Evolutionary conservation across 2,113 vertebrate species (phyloP).

Genomic region (Phyllostomus discolor): DNA sequence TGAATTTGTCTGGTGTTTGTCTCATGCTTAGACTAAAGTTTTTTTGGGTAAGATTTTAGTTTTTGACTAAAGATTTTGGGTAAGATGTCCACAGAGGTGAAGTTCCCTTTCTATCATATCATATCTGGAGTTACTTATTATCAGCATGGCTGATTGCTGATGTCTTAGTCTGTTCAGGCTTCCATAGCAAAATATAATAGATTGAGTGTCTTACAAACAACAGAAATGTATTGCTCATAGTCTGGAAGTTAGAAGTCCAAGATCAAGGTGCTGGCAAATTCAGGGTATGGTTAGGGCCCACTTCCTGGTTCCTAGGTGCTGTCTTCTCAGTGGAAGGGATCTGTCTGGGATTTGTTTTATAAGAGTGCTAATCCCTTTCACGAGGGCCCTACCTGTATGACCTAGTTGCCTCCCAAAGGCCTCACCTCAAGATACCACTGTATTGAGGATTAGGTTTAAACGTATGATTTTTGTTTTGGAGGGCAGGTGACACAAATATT

Average conservation of each 20-base stretch:
- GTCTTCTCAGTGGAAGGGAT: neutral
- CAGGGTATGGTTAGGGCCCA: neutral
- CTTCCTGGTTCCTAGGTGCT: neutral
- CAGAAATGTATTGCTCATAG: neutral
- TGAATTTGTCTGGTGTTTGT: neutral
- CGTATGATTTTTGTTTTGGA: neutral
- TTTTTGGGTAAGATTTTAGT: neutral
- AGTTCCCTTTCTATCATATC: neutral
- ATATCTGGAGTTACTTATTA: neutral
- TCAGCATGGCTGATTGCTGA: neutral
- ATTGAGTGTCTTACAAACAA: neutral
- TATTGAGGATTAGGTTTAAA: neutral
- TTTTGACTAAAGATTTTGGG: neutral
- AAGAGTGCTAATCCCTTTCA: neutral
- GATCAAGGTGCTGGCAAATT: neutral
- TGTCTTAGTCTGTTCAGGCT: neutral
- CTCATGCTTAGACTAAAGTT: neutral
- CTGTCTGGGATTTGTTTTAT: neutral
- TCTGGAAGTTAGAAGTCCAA: neutral
- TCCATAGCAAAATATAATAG: neutral
- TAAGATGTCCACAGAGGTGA: neutral
- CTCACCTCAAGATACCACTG: neutral
- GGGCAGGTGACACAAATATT: neutral
- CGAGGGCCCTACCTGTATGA: neutral
- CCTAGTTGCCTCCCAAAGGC: neutral